Percentiles rank a stretch among this genome's conserved stretches.
phyloP scores from a whole-genome alignment of 2,888 invertebrate species.

The Hemistola chrysoprasaria region DNA sequence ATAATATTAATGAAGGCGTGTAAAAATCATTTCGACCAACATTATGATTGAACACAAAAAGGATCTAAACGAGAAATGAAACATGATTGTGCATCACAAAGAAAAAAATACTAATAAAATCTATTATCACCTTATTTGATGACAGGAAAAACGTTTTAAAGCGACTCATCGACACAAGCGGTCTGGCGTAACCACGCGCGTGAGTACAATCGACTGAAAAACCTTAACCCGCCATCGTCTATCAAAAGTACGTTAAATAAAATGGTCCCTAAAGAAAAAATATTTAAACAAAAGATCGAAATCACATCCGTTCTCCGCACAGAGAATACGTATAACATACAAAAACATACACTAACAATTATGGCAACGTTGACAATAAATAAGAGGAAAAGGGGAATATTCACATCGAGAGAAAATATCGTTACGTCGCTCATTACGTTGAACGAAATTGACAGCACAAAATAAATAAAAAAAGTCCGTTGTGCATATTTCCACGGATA shows the following conservation, averaged over 20 bases:
- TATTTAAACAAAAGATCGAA: slow-evolving; percentile 67
- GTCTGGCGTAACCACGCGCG: slow-evolving; percentile 64
- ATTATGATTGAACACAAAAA: slow-evolving; percentile 56
- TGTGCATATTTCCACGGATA: slow-evolving; percentile 62
- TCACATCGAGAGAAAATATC: slow-evolving; percentile 60
- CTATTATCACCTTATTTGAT: slow-evolving; percentile 75
- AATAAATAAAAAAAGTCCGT: slow-evolving; percentile 59
- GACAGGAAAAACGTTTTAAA: slow-evolving; percentile 37
- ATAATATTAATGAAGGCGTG: slow-evolving; percentile 33
- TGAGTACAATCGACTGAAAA: slow-evolving; percentile 40
- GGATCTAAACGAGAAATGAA: slow-evolving; percentile 47
- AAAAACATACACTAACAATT: slow-evolving; percentile 78
- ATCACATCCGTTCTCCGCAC: slow-evolving; percentile 66
- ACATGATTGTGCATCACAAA: slow-evolving; percentile 75
- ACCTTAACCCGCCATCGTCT: slow-evolving; percentile 45
- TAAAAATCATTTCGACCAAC: slow-evolving; percentile 52
- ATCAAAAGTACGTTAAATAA: slow-evolving; percentile 59
- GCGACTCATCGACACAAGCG: slow-evolving; percentile 38
- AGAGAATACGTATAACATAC: slow-evolving; percentile 77
- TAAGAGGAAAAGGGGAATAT: slow-evolving; percentile 65
- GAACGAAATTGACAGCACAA: slow-evolving; percentile 63
- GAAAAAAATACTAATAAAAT: slow-evolving; percentile 56
- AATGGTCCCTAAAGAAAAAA: slow-evolving; percentile 78
- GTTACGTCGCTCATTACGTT: slow-evolving; percentile 30
- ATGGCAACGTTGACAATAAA: slow-evolving; percentile 82